Evolutionary conservation across 2,797 vertebrate species (phyloP).

Genomic region (Myotis vivesi): DNA sequence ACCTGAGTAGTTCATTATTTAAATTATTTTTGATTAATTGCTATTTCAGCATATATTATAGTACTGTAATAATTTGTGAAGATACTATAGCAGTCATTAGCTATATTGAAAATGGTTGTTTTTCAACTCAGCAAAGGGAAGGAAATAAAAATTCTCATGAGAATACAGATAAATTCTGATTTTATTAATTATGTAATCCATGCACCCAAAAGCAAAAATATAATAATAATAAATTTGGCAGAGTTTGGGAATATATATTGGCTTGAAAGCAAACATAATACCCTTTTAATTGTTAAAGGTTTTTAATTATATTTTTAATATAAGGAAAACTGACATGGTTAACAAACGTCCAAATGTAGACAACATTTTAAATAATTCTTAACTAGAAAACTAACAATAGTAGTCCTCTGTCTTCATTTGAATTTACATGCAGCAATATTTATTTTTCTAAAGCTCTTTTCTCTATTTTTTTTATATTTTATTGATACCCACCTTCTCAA

Average conservation of each 20-base stretch:
- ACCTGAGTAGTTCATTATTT: neutral
- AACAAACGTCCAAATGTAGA: neutral
- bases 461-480: neutral
- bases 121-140: neutral
- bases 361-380: neutral
- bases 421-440: neutral
- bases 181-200: neutral
- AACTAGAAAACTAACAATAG: neutral
- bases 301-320: neutral
- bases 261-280: neutral
- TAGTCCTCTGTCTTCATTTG: neutral
- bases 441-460: neutral
- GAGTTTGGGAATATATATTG: neutral
- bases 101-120: neutral
- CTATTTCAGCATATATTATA: neutral
- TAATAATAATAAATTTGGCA: neutral
- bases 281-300: neutral
- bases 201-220: neutral
- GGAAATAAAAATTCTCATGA: neutral
- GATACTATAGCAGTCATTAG: neutral
- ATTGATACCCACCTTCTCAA: neutral
- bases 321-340: neutral
- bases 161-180: neutral
- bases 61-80: neutral
- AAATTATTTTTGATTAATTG: neutral